Evolutionary conservation across 2,113 vertebrate genomes (phyloP), one percentile per base, ranked within the genome.

Genomic region (Bostrychus sinensis): DNA sequence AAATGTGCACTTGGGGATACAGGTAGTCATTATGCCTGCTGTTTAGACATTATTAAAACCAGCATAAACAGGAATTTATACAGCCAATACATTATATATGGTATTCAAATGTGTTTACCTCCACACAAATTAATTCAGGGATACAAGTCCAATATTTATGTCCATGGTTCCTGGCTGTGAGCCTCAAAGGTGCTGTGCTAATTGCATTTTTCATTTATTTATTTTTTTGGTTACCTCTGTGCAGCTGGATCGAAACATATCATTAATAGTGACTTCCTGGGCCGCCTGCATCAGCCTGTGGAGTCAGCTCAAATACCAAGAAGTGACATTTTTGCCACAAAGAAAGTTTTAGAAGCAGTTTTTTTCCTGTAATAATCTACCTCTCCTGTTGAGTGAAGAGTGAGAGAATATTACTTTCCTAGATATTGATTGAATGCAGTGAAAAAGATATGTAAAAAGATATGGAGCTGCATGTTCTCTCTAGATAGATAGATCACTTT

Each of bases 131-230:
- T 25, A 13, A 48, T 48, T 48, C 45, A 48, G 45, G 22, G 45
- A 26, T 25, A 48, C 45, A 48, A 48, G 45, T 48, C 45, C 25
- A 48, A 48, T 48, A 48, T 48, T 48, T 48, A 48, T 25, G 22
- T 25, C 22, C 4, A 25, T 25, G 20, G 22, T 22, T 16, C 2
- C 48, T n/a, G 25, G 48, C 48, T 51, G 48, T 6, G 12, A n/a
- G 48, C 48, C 48, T 51, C 48, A 51, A 28, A 28, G 25, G 25
- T 28, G 16, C 25, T 51, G 23, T 8, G 48, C 48, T 28, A 51
- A 51, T 51, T 51, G 25, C 48, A 51, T 48, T 48, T 48, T 48
- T 48, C 9, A 26, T 46, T 26, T 26, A 28, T 51, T n/a, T 28
- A 51, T 51, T 51, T 30, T 51, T 25, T 23, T 17, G 6, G 32